Base-by-base conservation (phyloP, 92 coral and sea anemone genomes). In the Heliopora coerulea region DNA sequence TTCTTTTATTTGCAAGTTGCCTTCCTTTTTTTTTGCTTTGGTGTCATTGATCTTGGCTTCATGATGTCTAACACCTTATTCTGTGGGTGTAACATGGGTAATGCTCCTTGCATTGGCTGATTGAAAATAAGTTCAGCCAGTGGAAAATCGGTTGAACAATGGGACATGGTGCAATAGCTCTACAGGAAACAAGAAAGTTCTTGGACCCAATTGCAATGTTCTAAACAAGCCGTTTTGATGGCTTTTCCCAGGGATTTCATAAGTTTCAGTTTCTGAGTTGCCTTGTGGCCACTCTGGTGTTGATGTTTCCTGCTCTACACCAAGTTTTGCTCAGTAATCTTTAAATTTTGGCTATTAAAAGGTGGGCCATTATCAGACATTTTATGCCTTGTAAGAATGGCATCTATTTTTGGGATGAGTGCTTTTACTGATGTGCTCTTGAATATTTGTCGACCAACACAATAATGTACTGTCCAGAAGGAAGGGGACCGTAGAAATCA, bases 211-310 rank as follows among this genome's bases (percentile, higher is more conserved):
- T 50, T 50, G 58, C 58, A n/a, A 50, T 50, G 58, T 50, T 50
- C 58, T 17, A 7, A 50, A 17, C 26, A 23, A 23, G 58, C n/a
- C 21, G 58, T 50, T 50, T 23, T 17, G 6, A 50, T 50, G 5
- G n/a, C 58, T 50, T 17, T 50, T 23, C 58, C 58, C 21, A 50
- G 58, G 6, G 58, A 24, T 42, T 41, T 37, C 72, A 70, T 83
- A 44, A 78, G 78, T 15, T 56, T 83, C 80, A 0, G 68, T 75
- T 21, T 69, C 80, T 1, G 68, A 72, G 35, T 83, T 83, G 31
- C 80, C 83, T 57, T 83, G 87, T 21, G 83, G 80, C 78, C 79
- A 83, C 62, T 73, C 78, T 30, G 88, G 72, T 10, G 84, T 84
- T 34, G 76, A 82, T 60, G 78, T 70, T 54, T 65, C 78, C 27